Evolutionary conservation across 2,797 vertebrate genomes (phyloP).

Genomic region (Corythornis leucogaster): DNA sequence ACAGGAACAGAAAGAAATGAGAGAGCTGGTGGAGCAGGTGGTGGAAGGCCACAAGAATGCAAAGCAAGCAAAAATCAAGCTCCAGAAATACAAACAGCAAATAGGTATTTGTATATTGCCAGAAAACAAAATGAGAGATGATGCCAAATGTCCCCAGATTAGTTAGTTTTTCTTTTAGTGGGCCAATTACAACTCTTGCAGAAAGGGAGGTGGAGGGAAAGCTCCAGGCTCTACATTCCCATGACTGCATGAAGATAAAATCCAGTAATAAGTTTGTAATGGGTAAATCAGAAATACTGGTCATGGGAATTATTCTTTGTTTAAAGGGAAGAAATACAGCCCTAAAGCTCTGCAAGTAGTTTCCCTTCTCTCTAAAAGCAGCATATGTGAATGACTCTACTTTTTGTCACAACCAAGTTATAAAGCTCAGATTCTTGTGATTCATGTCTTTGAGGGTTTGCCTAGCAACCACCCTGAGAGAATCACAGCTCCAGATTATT

Average conservation of each 20-base stretch:
- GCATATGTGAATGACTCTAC: not conserved
- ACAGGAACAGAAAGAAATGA: constrained; percentile 83
- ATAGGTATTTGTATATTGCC: constrained; percentile 80
- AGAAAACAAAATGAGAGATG: constrained; percentile 72
- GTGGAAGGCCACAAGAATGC: constrained; percentile 86
- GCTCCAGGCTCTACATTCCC: not conserved
- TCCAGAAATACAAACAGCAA: constrained; percentile 84
- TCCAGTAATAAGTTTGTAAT: not conserved
- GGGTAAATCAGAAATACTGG: not conserved
- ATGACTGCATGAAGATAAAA: not conserved
- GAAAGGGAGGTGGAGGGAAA: not conserved
- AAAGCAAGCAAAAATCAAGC: constrained; percentile 82
- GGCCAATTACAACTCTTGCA: not conserved
- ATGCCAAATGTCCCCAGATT: not conserved
- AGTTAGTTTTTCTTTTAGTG: not conserved
- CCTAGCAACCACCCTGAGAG: not conserved
- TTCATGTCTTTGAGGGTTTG: not conserved
- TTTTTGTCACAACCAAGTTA: not conserved
- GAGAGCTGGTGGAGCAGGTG: constrained; percentile 86
- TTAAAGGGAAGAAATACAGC: not conserved
- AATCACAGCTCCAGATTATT: not conserved
- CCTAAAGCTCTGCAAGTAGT: not conserved
- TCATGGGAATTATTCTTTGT: not conserved
- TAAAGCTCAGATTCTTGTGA: not conserved
- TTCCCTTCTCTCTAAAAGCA: not conserved